These are phyloP conservation scores for Dufourea novaeangliae DNA, from an alignment of 1,140 invertebrate genomes.

Conservation along the genomic window DNA sequence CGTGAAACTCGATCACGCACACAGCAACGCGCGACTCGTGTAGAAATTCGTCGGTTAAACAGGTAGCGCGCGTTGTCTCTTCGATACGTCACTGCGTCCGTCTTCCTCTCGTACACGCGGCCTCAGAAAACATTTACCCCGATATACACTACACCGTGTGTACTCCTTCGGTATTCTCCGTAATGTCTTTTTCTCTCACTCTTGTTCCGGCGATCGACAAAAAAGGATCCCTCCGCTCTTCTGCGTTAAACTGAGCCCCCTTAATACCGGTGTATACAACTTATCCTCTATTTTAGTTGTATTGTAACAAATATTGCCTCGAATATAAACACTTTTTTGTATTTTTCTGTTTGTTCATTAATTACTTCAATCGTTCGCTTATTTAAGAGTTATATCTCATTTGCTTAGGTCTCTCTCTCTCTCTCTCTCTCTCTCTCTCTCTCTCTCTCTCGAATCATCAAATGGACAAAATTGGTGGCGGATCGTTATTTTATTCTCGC, in stretches of 20 bases:
- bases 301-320: constrained; percentile 81
- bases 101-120: neutral
- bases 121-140: neutral
- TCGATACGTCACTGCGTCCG: no score
- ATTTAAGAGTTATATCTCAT: constrained; percentile 60
- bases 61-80: constrained; percentile 1
- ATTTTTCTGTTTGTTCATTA: constrained; percentile 27
- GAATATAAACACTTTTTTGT: constrained; percentile 77
- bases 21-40: constrained; percentile 25
- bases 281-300: constrained; percentile 70
- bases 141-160: neutral
- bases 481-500: constrained; percentile 52
- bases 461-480: constrained; percentile 65
- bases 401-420: constrained; percentile 30
- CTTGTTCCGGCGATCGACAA: constrained; percentile 16
- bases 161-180: neutral
- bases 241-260: constrained; percentile 48
- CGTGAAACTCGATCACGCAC: neutral
- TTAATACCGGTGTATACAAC: constrained; percentile 66
- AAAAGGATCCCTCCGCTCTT: constrained; percentile 26
- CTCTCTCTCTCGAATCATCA: constrained; percentile 50
- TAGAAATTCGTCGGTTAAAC: constrained; percentile 1
- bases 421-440: constrained; percentile 20
- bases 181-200: neutral
- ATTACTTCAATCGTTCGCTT: constrained; percentile 31